Percentiles rank a stretch among this genome's conserved stretches.
phyloP scores from a whole-genome alignment of 1,140 invertebrate species.

The Triops longicaudatus region DNA sequence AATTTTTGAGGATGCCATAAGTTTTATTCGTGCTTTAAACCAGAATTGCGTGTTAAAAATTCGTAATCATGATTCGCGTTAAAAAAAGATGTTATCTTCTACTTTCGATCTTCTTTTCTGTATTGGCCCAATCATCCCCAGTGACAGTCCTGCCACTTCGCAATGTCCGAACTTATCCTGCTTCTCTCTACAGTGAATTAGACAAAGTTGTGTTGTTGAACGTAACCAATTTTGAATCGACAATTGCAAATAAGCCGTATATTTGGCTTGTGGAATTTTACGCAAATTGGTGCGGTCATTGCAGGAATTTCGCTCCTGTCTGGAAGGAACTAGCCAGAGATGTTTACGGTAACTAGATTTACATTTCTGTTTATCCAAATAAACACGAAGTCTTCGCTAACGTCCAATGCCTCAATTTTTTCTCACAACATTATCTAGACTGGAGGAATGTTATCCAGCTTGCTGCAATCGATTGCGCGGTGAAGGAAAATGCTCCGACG shows the following conservation, averaged over 20 bases:
- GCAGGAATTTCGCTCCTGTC: conserved; percentile 40
- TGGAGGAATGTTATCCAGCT: conserved; percentile 50
- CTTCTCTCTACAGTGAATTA: conserved; percentile 10
- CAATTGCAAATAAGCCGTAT: conserved; percentile 31
- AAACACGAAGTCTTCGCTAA: neutral
- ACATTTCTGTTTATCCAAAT: neutral
- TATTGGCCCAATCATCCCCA: neutral
- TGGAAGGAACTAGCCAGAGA: conserved; percentile 39
- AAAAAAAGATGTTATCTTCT: neutral
- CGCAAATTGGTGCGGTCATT: conserved; percentile 43
- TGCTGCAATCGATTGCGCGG: conserved; percentile 60
- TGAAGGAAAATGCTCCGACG: conserved; percentile 63
- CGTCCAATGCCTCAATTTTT: neutral
- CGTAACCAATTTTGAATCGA: conserved; percentile 33
- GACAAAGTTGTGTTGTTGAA: conserved; percentile 35
- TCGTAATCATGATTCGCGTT: neutral
- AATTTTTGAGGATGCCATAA: neutral
- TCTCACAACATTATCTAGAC: conserved; percentile 36
- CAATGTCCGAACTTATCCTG: neutral
- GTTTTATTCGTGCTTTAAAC: neutral
- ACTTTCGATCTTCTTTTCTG: neutral
- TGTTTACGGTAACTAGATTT: conserved; percentile 30
- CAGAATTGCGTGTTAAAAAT: neutral
- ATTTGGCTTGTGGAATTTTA: conserved; percentile 43
- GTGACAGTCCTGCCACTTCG: neutral